Conservation (phyloP, 2,113 vertebrate genomes). For the Pollimyrus isidori region DNA sequence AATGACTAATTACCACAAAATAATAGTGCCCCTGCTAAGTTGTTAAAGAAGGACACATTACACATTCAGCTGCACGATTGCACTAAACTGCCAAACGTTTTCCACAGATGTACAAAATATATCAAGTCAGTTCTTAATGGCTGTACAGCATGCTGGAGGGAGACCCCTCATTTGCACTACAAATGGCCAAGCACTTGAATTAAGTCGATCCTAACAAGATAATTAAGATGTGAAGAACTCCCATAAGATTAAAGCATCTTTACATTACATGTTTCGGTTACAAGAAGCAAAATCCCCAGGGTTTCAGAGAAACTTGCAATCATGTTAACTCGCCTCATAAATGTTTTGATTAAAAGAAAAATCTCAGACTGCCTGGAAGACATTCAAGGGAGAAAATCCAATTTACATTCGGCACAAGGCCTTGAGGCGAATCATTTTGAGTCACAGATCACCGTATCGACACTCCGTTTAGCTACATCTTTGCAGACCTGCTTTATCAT, state of each 20-base stretch:
- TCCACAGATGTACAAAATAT: background rate
- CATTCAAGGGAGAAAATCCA: conserved; percentile 37
- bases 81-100: background rate
- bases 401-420: conserved; percentile 44
- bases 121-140: background rate
- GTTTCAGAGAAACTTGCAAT: conserved; percentile 31
- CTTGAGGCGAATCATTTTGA: conserved; percentile 31
- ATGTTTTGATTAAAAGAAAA: conserved; percentile 49
- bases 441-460: conserved; percentile 33
- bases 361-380: conserved; percentile 36
- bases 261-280: conserved; percentile 35
- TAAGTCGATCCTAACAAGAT: conserved; percentile 28
- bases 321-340: conserved; percentile 42
- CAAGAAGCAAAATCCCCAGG: conserved; percentile 32
- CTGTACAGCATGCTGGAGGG: background rate
- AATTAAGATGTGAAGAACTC: conserved; percentile 31
- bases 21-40: background rate
- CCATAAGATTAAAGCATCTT: conserved; percentile 36
- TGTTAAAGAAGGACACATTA: background rate
- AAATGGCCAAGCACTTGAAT: background rate
- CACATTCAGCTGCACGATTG: background rate
- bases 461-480: conserved; percentile 15
- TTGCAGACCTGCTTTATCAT: background rate
- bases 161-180: background rate
- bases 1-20: background rate